Base-by-base conservation (phyloP, 2,888 invertebrate species). In the Melieria picta region DNA sequence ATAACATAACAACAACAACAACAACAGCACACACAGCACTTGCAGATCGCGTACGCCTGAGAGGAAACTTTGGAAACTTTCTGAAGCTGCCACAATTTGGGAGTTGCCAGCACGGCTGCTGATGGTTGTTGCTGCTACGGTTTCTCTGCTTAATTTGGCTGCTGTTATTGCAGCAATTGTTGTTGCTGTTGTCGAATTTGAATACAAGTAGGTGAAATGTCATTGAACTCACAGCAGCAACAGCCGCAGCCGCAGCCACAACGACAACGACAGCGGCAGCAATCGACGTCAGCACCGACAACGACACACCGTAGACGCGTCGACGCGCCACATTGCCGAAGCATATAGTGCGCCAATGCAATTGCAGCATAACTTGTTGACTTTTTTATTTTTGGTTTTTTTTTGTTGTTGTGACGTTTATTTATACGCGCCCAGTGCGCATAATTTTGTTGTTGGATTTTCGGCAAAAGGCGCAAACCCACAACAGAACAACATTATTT, bases 191-290 rank as follows among this genome's bases (percentile, higher is more conserved):
- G 13, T 10, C 43, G 30, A 65, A 65, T 65, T 52, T 52, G 43
- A 52, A 65, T 48, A 60, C 74, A 77, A 76, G 75, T 75, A 75
- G 77, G 77, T 77, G 77, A 77, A 77, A 74, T 77, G 77, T 77
- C 77, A 73, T 77, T 77, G 77, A 77, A 77, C 77, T 77, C 77
- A 72, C 9, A 45, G 65, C 52, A 61, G 71, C 73, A 74, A 69
- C 69, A 74, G 66, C 2, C 30, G 30, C 64, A 68, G 71, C 74
- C 65, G 69, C 67, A 61, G 9, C 43, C 10, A 52, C 69, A 47
- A 30, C 30, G 3, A 5, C 52, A 30, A 30, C 30, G 30, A 30
- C 30, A 30, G 30, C 30, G 30, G 30, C 30, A 30, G 30, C 30
- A 30, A 30, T 30, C 30, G 30, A 30, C 30, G 30, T 30, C 52